A percentile compares a stretch with the other conserved stretches of the same genome.
Evolutionary conservation across 1,140 invertebrate species (phyloP).

Genomic region (Drosophila melanica): DNA sequence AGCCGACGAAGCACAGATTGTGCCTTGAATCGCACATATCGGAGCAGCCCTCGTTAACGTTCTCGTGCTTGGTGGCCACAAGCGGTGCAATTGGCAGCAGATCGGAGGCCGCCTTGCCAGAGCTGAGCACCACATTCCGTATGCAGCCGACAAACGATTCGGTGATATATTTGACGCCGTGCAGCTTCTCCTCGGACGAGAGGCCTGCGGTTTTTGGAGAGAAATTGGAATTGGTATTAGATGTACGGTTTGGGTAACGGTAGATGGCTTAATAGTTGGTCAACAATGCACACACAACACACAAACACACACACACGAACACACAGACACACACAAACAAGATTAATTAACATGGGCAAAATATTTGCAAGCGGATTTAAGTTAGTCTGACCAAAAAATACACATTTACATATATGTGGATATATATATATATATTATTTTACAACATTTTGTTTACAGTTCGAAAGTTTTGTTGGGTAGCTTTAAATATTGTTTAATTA

Average conservation of each 20-base stretch:
- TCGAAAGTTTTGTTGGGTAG: constrained; percentile 59
- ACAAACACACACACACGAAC: constrained; percentile 27
- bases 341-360: constrained; percentile 76
- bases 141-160: constrained; percentile 97
- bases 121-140: constrained; percentile 92
- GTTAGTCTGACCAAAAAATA: constrained; percentile 12
- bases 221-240: constrained; percentile 31
- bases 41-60: constrained; percentile 93
- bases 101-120: constrained; percentile 92
- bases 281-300: constrained; percentile 31
- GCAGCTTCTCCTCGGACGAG: constrained; percentile 92
- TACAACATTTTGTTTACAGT: constrained; percentile 71
- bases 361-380: constrained; percentile 72
- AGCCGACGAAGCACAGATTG: constrained; percentile 93
- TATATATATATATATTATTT: constrained; percentile 11
- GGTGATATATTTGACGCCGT: constrained; percentile 95
- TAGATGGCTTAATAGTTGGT: constrained; percentile 30
- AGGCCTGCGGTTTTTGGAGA: constrained; percentile 86
- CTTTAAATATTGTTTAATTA: constrained; percentile 77
- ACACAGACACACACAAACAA: constrained; percentile 41
- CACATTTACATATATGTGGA: constrained; percentile 18
- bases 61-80: constrained; percentile 93
- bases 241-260: constrained; percentile 14
- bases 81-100: constrained; percentile 91
- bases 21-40: constrained; percentile 91